phyloP scores from a whole-genome alignment of 1,140 invertebrate species.

The Ditylenchus dipsaci region DNA sequence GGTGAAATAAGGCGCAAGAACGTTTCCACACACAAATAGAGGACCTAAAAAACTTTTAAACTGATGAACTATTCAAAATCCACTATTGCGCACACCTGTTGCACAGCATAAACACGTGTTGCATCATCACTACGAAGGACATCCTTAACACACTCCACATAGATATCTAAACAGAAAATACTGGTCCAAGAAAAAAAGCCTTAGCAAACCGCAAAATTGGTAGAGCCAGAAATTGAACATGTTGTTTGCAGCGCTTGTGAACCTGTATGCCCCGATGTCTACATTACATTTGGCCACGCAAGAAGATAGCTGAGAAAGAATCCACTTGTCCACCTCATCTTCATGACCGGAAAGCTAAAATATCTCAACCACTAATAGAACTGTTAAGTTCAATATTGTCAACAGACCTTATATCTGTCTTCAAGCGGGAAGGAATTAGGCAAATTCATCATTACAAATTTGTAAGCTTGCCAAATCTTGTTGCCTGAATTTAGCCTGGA shows the following conservation, averaged over 20 bases:
- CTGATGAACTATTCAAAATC: too few species aligned
- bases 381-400: background rate
- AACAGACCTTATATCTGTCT: constrained; percentile 36
- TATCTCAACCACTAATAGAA: constrained; percentile 9
- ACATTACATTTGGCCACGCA: constrained; percentile 74
- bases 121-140: constrained; percentile 5
- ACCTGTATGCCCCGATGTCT: constrained; percentile 81
- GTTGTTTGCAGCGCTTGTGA: constrained; percentile 78
- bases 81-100: too few species aligned
- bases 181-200: background rate
- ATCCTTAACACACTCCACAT: too few species aligned
- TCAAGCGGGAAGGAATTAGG: constrained; percentile 40
- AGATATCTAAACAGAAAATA: background rate
- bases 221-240: constrained; percentile 96
- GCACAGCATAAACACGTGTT: constrained; percentile 23
- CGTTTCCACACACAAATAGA: constrained; percentile 76
- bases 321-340: constrained; percentile 79
- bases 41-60: constrained; percentile 38
- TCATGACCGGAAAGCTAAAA: constrained; percentile 59
- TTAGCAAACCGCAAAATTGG: constrained; percentile 83
- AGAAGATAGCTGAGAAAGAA: constrained; percentile 76
- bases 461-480: constrained; percentile 97
- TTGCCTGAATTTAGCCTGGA: constrained; percentile 71
- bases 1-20: constrained; percentile 83
- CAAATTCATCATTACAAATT: constrained; percentile 72